These are phyloP conservation scores for Sipha flava DNA, from an alignment of 1,140 invertebrate genomes.

Conservation along the genomic window DNA sequence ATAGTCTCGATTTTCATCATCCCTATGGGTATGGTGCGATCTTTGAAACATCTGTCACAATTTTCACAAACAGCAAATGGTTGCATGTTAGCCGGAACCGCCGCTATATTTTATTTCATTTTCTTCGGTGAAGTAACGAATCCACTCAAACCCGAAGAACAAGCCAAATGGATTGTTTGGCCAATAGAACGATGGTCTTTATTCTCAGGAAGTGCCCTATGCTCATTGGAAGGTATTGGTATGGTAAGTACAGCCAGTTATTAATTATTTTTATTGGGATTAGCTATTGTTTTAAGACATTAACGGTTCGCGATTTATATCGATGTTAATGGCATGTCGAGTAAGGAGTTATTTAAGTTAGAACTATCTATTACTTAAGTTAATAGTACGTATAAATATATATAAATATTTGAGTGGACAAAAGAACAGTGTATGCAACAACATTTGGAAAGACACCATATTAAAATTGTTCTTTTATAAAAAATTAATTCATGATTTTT, in stretches of 20 bases:
- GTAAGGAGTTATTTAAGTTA: too few species aligned
- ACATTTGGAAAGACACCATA: too few species aligned
- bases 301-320: too few species aligned
- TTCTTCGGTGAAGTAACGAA: conserved; percentile 42
- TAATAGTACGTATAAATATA: too few species aligned
- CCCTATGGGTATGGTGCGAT: conserved; percentile 54
- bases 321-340: too few species aligned
- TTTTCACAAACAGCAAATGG: conserved; percentile 63
- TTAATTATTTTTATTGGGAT: too few species aligned
- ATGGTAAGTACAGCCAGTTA: conserved; percentile 47
- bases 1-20: conserved; percentile 50
- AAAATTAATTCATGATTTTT: too few species aligned
- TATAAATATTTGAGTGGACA: too few species aligned
- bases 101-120: conserved; percentile 62
- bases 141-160: not conserved
- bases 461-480: too few species aligned
- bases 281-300: too few species aligned
- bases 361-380: too few species aligned
- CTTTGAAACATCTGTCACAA: conserved; percentile 61
- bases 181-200: conserved; percentile 29
- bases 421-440: too few species aligned
- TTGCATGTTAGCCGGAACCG: conserved; percentile 56
- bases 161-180: not conserved
- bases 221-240: conserved; percentile 70
- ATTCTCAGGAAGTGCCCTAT: conserved; percentile 55